These are phyloP conservation scores for Chionis minor DNA, from an alignment of 2,113 vertebrate species.

Conservation along the genomic window DNA sequence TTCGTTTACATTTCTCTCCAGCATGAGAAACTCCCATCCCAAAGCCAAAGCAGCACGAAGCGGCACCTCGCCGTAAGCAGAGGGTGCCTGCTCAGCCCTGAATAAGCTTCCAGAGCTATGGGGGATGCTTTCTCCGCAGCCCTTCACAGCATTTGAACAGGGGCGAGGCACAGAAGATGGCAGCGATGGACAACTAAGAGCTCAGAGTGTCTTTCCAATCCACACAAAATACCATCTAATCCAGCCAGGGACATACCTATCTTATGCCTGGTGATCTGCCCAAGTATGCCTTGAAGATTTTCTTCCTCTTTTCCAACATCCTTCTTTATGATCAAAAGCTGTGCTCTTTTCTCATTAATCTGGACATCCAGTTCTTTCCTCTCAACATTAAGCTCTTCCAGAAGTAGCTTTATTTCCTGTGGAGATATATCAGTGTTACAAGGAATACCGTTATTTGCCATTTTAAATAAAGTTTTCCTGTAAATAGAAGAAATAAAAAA, in stretches of 20 bases:
- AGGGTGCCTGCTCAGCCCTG: neutral
- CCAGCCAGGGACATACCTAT: neutral
- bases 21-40: neutral
- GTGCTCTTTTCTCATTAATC: constrained; percentile 75
- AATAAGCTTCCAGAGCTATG: accelerated
- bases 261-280: constrained; percentile 76
- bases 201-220: neutral
- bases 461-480: neutral
- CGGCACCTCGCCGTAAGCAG: no score
- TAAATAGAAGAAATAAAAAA: neutral
- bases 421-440: neutral
- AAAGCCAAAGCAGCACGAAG: neutral
- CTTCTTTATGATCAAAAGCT: constrained; percentile 72
- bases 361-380: constrained; percentile 80
- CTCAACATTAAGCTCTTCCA: constrained; percentile 78
- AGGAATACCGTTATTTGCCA: neutral
- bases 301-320: constrained; percentile 76
- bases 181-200: neutral
- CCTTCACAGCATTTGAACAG: neutral
- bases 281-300: constrained; percentile 69
- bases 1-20: neutral
- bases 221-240: neutral
- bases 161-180: neutral
- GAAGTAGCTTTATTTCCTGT: constrained; percentile 78
- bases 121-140: neutral